phyloP scores from a whole-genome alignment of 2,888 invertebrate genomes.

The Acleris holmiana region DNA sequence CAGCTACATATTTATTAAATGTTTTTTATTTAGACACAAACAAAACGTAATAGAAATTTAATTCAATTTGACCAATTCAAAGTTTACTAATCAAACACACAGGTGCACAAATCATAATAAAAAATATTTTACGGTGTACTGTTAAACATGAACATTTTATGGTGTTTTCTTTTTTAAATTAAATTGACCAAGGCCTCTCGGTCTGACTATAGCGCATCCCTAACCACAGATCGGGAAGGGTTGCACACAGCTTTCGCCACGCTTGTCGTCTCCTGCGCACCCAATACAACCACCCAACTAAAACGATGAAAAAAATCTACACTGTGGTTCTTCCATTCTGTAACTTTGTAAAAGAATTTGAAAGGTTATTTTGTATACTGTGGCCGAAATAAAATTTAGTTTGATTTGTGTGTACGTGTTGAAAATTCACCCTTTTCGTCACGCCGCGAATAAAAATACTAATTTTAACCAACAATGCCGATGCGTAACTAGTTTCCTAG shows the following conservation, averaged over 20 bases:
- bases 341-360: not conserved
- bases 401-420: slow-evolving; percentile 38
- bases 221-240: slow-evolving; percentile 77
- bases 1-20: no score
- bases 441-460: slow-evolving; percentile 63
- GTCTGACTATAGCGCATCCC: slow-evolving; percentile 54
- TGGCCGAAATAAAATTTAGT: slow-evolving; percentile 38
- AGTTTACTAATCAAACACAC: no score
- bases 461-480: slow-evolving; percentile 74
- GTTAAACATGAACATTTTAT: no score
- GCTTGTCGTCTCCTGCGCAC: slow-evolving; percentile 55
- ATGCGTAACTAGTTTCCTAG: slow-evolving; percentile 73
- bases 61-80: no score
- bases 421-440: slow-evolving; percentile 57
- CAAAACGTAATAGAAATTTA: no score
- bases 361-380: slow-evolving; percentile 44
- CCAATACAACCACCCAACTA: slow-evolving; percentile 39
- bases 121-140: no score
- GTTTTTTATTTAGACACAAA: no score
- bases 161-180: no score
- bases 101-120: no score
- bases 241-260: slow-evolving; percentile 74
- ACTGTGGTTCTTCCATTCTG: slow-evolving; percentile 37
- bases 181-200: slow-evolving; percentile 51
- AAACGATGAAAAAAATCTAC: slow-evolving; percentile 42